A percentile compares a stretch with the other conserved stretches of the same genome.
Evolutionary conservation across 1,140 invertebrate species (phyloP).

Genomic region (Lutraria rhynchaena): DNA sequence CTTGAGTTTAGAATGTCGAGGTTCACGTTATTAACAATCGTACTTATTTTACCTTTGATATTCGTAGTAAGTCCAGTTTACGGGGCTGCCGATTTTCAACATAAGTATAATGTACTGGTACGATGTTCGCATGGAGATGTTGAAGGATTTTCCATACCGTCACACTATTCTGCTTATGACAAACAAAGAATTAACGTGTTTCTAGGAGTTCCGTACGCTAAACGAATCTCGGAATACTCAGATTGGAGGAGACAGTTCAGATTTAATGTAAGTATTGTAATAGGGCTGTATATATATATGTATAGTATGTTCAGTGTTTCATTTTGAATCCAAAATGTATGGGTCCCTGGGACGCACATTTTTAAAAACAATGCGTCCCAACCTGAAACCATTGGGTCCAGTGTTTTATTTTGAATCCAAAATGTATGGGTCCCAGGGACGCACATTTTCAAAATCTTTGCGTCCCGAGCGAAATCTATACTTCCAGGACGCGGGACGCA

Average conservation of each 20-base stretch:
- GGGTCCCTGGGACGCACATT: no score
- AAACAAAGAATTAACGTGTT: conserved; percentile 47
- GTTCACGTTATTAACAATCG: not conserved
- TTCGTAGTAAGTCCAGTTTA: not conserved
- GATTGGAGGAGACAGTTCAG: conserved; percentile 44
- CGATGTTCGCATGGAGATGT: conserved; percentile 35
- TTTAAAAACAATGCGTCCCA: no score
- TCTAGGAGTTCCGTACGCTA: conserved; percentile 47
- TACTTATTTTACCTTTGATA: not conserved
- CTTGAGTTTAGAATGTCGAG: not conserved
- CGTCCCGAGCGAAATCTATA: no score
- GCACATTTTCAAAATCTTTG: no score
- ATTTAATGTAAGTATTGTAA: conserved; percentile 56
- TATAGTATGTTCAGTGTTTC: no score
- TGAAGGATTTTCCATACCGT: conserved; percentile 48
- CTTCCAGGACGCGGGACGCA: no score
- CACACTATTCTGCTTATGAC: conserved; percentile 41
- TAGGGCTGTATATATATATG: no score
- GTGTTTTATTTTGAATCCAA: no score
- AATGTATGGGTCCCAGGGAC: no score
- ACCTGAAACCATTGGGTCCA: no score
- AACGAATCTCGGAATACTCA: conserved; percentile 30
- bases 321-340: no score
- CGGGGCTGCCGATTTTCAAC: not conserved
- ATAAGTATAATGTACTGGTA: conserved; percentile 48